Conservation (phyloP, 2,113 vertebrate species). For the Dissostichus mawsoni region DNA sequence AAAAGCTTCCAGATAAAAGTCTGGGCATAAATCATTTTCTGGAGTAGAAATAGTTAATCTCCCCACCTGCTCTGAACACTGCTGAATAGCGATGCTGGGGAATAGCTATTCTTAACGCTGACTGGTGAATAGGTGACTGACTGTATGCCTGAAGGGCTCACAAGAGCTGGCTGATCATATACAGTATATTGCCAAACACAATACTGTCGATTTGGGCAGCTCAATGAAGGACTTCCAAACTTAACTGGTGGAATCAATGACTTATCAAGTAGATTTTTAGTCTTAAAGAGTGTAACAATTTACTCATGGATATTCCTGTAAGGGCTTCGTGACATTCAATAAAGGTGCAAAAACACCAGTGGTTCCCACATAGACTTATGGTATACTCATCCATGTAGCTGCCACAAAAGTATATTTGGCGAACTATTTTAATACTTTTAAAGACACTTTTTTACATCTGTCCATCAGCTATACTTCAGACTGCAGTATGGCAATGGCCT, state of each 20-base stretch:
- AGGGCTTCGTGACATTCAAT: not conserved
- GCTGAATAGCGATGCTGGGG: slow-evolving; percentile 73
- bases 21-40: slow-evolving; percentile 79
- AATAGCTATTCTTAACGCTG: slow-evolving; percentile 72
- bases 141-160: slow-evolving; percentile 48
- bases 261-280: not conserved
- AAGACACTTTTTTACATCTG: not conserved
- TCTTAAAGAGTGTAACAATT: not conserved
- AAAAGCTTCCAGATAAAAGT: slow-evolving; percentile 76
- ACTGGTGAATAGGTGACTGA: slow-evolving; percentile 72
- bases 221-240: slow-evolving; percentile 11
- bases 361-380: not conserved
- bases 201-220: slow-evolving; percentile 22
- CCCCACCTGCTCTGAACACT: slow-evolving; percentile 75
- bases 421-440: no score
- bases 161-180: slow-evolving; percentile 47
- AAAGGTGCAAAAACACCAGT: not conserved
- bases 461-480: not conserved
- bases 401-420: no score
- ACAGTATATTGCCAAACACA: slow-evolving; percentile 45
- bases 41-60: slow-evolving; percentile 77
- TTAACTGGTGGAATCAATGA: not conserved
- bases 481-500: not conserved
- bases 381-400: no score
- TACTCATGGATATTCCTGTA: not conserved